phyloP scores from a whole-genome alignment of 53 echinoderm and acorn worm genomes.

The Astropecten irregularis region DNA sequence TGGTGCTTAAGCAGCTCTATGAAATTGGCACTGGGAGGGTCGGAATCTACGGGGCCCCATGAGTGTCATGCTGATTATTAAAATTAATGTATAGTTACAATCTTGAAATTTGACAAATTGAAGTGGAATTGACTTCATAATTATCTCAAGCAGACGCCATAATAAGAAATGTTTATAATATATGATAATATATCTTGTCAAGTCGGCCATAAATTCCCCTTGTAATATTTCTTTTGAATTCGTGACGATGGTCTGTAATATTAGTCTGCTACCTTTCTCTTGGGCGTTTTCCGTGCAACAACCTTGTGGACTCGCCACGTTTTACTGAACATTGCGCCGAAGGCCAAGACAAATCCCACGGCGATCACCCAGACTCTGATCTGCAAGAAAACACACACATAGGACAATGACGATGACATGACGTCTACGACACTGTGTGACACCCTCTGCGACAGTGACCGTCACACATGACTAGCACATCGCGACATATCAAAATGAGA shows the following conservation, averaged over 20 bases:
- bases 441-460: no score
- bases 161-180: not conserved
- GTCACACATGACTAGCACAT: no score
- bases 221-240: not conserved
- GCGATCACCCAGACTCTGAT: constrained; percentile 43
- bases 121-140: no score
- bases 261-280: constrained; percentile 52
- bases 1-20: no score
- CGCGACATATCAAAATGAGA: no score
- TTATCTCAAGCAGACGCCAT: not conserved
- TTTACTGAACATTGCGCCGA: constrained; percentile 65
- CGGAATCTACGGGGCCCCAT: no score
- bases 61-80: no score
- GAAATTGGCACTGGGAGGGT: no score
- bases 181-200: not conserved
- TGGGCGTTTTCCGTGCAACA: constrained; percentile 41
- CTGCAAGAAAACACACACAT: not conserved
- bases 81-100: no score
- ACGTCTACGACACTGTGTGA: no score
- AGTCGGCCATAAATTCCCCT: not conserved
- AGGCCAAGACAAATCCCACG: constrained; percentile 59
- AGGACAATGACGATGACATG: no score
- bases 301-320: constrained; percentile 57
- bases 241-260: not conserved
- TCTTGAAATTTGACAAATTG: no score